Base-by-base conservation (phyloP, 2,113 vertebrate genomes). In the Pelecanus crispus region DNA sequence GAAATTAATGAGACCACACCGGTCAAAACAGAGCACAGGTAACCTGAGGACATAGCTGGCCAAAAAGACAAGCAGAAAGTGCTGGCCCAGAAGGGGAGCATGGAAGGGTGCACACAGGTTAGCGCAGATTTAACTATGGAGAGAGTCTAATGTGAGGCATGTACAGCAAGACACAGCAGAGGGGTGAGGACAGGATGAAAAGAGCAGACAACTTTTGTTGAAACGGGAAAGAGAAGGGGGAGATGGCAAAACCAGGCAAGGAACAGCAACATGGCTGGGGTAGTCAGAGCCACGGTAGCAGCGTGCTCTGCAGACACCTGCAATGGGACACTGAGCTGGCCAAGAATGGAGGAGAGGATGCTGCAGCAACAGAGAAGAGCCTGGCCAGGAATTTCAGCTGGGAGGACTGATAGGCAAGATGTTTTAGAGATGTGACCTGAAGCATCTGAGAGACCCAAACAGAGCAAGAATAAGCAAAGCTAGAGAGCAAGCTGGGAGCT, bases 271-370 rank as follows among this genome's bases (percentile, higher is more conserved):
- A 2, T n/a, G 34, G 42, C 40, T n/a, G 55, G 24, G 28, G 40
- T 17, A 14, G 36, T 56, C 21, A 34, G 65, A 88, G 70, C 40
- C 1, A 0, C 0, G 3, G 61, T 2, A 58, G 79, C 58, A 47
- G 63, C 47, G 14, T 0, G 4, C 17, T 89, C 67, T 73, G 38
- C 82, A 77, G 53, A 12, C 36, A 55, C 40, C 70, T 50, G 42
- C 1, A 5, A 66, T 0, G 0, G 49, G 55, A 68, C 63, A n/a
- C 22, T 1, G 17, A 73, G 42, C 10, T 45, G n/a, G 49, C 36
- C 68, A 16, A 3, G 32, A 55, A 55, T 0, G 0, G 61, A 86
- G 61, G 22, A 88, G 29, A 66, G 28, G 71, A 71, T 19, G 24
- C 19, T 78, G 70, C 45, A 34, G 72, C 38, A 24, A 73, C 40